A percentile compares a stretch with the other conserved stretches of the same genome.
phyloP scores from a whole-genome alignment of 2,888 invertebrate species.

The Scaptodrosophila latifasciaeformis region DNA sequence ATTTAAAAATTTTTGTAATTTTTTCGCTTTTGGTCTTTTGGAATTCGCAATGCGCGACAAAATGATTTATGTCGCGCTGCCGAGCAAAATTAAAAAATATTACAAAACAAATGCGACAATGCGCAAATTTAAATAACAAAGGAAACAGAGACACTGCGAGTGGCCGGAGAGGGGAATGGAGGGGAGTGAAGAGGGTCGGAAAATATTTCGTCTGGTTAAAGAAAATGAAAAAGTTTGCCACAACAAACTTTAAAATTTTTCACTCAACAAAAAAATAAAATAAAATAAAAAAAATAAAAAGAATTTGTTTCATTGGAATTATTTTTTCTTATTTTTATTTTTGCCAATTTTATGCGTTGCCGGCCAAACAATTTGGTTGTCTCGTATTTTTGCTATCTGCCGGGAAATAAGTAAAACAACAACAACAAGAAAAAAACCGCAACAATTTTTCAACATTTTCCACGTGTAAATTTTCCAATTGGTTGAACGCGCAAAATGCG shows the following conservation, averaged over 20 bases:
- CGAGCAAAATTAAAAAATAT: slow-evolving; percentile 53
- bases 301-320: slow-evolving; percentile 21
- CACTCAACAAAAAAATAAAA: no score
- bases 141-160: no score
- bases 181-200: no score
- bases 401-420: slow-evolving; percentile 17
- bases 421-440: slow-evolving; percentile 53
- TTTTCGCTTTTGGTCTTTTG: slow-evolving; percentile 68
- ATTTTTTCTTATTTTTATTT: slow-evolving; percentile 1
- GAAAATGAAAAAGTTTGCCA: background rate
- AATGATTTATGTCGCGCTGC: slow-evolving; percentile 72
- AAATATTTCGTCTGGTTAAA: no score
- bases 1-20: slow-evolving; percentile 70
- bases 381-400: slow-evolving; percentile 14
- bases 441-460: slow-evolving; percentile 73
- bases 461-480: slow-evolving; percentile 73
- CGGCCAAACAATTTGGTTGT: slow-evolving; percentile 49
- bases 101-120: slow-evolving; percentile 35
- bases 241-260: no score
- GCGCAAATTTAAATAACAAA: slow-evolving; percentile 62
- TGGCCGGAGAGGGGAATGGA: no score
- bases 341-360: slow-evolving; percentile 47
- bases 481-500: slow-evolving; percentile 59
- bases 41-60: slow-evolving; percentile 72
- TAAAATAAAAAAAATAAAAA: background rate